phyloP scores from a whole-genome alignment of 2,888 invertebrate genomes.

The Phrixothrix hirtus region DNA sequence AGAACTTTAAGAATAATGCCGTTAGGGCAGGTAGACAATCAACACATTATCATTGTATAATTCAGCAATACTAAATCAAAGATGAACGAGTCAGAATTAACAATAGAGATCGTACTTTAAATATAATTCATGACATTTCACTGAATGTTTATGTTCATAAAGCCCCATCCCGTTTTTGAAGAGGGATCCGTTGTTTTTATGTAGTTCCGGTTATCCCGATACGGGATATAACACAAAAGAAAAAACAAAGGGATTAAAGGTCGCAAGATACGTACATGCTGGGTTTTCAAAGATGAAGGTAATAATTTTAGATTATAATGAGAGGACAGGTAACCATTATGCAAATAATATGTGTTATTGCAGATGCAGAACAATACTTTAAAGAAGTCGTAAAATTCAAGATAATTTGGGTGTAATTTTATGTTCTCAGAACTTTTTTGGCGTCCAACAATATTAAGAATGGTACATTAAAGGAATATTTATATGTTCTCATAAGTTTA shows the following conservation, averaged over 20 bases:
- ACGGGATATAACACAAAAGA: slow-evolving; percentile 27
- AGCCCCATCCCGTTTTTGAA: slow-evolving; percentile 14
- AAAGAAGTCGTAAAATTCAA: too few relatives aligned
- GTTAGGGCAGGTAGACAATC: slow-evolving; percentile 15
- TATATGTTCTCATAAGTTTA: too few relatives aligned
- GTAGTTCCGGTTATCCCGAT: slow-evolving; percentile 29
- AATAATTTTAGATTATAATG: slow-evolving; percentile 32
- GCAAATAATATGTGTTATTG: slow-evolving; percentile 24
- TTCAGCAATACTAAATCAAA: slow-evolving; percentile 37
- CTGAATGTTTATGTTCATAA: slow-evolving; percentile 15
- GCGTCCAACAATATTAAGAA: too few relatives aligned
- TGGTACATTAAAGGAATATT: too few relatives aligned
- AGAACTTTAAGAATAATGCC: slow-evolving; percentile 17
- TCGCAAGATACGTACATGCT: slow-evolving; percentile 10
- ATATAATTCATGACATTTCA: slow-evolving; percentile 24
- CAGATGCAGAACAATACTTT: too few relatives aligned
- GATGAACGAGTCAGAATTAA: slow-evolving; percentile 25
- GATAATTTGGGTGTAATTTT: too few relatives aligned
- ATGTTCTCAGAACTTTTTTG: too few relatives aligned
- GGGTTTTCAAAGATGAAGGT: slow-evolving; percentile 13
- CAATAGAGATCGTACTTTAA: slow-evolving; percentile 21
- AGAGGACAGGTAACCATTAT: slow-evolving; percentile 29
- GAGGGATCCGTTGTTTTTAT: slow-evolving; percentile 25
- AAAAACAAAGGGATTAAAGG: slow-evolving; percentile 22
- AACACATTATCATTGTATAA: slow-evolving; percentile 29